A percentile compares a stretch with the other conserved stretches of the same genome.
Conservation (phyloP, 2,113 vertebrate genomes). For the Synodontis membranacea region DNA sequence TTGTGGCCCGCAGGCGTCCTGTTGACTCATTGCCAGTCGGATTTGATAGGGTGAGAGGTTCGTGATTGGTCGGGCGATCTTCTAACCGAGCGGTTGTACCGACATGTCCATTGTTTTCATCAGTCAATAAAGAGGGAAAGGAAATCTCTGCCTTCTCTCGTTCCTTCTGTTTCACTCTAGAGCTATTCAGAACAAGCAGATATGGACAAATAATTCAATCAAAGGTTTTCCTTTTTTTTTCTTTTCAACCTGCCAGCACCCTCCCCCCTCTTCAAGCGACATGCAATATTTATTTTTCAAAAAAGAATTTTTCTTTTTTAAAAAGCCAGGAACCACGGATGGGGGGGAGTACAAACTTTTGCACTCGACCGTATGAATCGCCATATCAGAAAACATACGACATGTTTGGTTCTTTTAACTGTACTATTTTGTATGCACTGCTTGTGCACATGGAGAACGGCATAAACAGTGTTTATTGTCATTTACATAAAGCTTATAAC, state of each 20-base stretch:
- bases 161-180: constrained; percentile 50
- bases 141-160: constrained; percentile 3
- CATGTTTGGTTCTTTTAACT: not conserved
- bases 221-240: constrained; percentile 7
- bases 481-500: not conserved
- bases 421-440: no score
- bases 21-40: constrained; percentile 59
- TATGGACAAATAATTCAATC: constrained; percentile 58
- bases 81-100: constrained; percentile 55
- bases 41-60: constrained; percentile 46
- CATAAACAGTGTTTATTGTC: not conserved
- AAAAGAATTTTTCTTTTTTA: not conserved
- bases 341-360: not conserved
- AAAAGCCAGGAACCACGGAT: not conserved
- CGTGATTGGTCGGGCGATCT: constrained; percentile 38
- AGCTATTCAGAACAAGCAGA: constrained; percentile 61
- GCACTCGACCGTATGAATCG: not conserved
- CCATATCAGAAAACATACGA: not conserved
- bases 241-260: not conserved
- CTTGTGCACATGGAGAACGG: not conserved
- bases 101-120: constrained; percentile 61
- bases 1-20: constrained; percentile 61
- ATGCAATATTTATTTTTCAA: not conserved
- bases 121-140: constrained; percentile 49
- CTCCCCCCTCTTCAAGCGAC: not conserved